A percentile compares a stretch with the other conserved stretches of the same genome.
These are phyloP conservation scores for Ceratosolen fusciceps DNA, from an alignment of 1,140 invertebrate species.

Conservation along the genomic window DNA sequence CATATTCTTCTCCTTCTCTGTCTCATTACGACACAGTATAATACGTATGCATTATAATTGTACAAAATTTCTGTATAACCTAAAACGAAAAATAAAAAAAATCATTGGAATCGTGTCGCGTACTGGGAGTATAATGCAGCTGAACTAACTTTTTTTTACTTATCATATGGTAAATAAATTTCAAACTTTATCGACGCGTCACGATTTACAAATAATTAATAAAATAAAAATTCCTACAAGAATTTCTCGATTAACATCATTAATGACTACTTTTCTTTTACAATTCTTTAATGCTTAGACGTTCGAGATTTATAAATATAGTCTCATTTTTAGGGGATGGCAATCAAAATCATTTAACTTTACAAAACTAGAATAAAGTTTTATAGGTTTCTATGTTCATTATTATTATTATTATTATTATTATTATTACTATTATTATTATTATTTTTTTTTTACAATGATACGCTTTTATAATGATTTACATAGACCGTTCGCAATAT, in stretches of 20 bases:
- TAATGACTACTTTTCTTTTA: slow-evolving; percentile 46
- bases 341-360: slow-evolving; percentile 1
- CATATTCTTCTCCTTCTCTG: background rate
- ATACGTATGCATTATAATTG: slow-evolving; percentile 16
- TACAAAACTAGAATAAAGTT: background rate
- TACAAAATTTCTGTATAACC: background rate
- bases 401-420: background rate
- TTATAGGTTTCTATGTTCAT: background rate
- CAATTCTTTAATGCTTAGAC: slow-evolving; percentile 24
- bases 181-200: background rate
- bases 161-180: slow-evolving; percentile 22
- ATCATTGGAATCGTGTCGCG: background rate
- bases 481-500: slow-evolving; percentile 17
- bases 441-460: slow-evolving; percentile 13
- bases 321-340: slow-evolving; percentile 26
- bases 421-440: background rate
- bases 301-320: slow-evolving; percentile 34
- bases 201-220: slow-evolving; percentile 9
- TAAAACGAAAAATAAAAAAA: slow-evolving; percentile 30
- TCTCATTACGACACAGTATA: background rate
- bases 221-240: slow-evolving; percentile 12
- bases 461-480: slow-evolving; percentile 26
- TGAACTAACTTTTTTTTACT: slow-evolving; percentile 13
- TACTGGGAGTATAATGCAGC: slow-evolving; percentile 19
- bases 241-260: slow-evolving; percentile 33